Evolutionary conservation across 2,888 invertebrate genomes (phyloP), one percentile per base, ranked within the genome.

Genomic region (Polyploca ridens): DNA sequence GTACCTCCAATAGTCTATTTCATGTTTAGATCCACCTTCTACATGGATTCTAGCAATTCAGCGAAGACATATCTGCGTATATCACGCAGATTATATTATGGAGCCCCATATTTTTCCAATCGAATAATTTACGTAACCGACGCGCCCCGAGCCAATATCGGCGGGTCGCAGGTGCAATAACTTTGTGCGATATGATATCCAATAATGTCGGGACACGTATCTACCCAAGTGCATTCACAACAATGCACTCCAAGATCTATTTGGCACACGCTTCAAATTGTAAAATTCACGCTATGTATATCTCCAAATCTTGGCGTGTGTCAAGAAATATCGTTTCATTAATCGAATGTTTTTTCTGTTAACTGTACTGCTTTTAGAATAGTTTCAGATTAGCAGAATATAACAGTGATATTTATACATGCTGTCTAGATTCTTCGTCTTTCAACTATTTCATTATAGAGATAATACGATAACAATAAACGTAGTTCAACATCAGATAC

Each of bases 131-230:
- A 63, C 61, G 19, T 61, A 61, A 35, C 64, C 63, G 38, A 58
- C 41, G 63, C 63, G 58, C 64, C 58, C 58, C 57, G 63, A 64
- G 62, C 69, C 66, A 68, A 75, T 73, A 73, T 65, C 63, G 61
- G 59, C 57, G 60, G 16, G 54, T 19, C 68, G 66, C 79, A 78
- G 72, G 77, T 76, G 77, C 72, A 70, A 71, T 72, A 74, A 70
- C 73, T 73, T 65, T 62, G 58, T 35, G 35, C 54, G 54, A 58
- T 58, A 63, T 66, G 67, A 69, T 69, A 71, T 75, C 67, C 72
- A 69, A 75, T 74, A 71, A 72, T 63, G 54, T 46, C 19, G 62
- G 16, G 58, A 57, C 58, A 61, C 41, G 61, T 61, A 35, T 61
- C 38, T 16, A 16, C n/a, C 46, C 33, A 59, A 54, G 62, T 65